Evolutionary conservation across 2,113 vertebrate species (phyloP).

Genomic region (Pycnonotus jocosus): DNA sequence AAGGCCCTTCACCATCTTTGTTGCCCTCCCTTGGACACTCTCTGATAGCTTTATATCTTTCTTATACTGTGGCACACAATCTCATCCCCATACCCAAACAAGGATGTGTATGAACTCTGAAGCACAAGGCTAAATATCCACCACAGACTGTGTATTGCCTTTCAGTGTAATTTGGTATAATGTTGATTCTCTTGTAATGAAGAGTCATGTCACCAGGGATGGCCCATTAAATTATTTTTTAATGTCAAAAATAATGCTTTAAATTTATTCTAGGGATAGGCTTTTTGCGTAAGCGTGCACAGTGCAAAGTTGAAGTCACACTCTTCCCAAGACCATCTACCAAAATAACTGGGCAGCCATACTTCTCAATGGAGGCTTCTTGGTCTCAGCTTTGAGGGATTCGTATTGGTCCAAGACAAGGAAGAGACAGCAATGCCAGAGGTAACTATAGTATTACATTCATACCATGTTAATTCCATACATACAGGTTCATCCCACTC

Average conservation of each 20-base stretch:
- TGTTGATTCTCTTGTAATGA: background rate
- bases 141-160: background rate
- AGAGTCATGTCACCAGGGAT: background rate
- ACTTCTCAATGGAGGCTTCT: background rate
- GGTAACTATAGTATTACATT: background rate
- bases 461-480: background rate
- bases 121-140: background rate
- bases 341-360: background rate
- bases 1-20: background rate
- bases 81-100: background rate
- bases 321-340: background rate
- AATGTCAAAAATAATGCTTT: background rate
- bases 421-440: background rate
- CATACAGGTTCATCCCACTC: background rate
- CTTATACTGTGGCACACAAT: background rate
- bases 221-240: background rate
- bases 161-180: background rate
- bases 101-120: background rate
- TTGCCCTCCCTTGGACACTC: background rate
- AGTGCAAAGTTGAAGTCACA: background rate
- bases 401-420: background rate
- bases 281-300: background rate
- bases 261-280: background rate
- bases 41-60: background rate
- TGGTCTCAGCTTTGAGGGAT: background rate